Percentiles rank a stretch among this genome's conserved stretches.
Conservation (phyloP, 2,113 vertebrate genomes). For the Phocoena phocoena region DNA sequence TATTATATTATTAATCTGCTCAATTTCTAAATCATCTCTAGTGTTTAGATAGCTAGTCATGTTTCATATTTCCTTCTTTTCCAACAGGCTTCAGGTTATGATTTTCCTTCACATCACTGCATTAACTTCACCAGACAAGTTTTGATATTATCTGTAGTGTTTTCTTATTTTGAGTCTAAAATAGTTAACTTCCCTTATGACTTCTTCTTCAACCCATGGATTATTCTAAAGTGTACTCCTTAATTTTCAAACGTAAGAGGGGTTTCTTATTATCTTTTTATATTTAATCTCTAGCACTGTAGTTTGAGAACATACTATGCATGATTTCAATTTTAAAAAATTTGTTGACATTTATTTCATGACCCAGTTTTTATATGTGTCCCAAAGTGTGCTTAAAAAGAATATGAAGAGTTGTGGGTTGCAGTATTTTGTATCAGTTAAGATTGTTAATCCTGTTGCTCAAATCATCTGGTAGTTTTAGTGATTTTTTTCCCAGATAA, state of each 20-base stretch:
- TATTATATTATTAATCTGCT: not conserved
- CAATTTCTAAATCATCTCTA: not conserved
- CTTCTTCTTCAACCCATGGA: not conserved
- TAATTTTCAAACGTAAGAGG: not conserved
- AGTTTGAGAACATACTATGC: not conserved
- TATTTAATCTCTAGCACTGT: not conserved
- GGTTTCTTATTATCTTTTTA: not conserved
- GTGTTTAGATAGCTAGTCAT: not conserved
- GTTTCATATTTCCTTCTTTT: slow-evolving; percentile 1
- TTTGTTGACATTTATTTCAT: not conserved
- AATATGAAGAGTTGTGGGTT: not conserved
- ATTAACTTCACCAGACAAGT: not conserved
- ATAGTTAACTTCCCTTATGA: not conserved
- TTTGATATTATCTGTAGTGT: not conserved
- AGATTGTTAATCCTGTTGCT: not conserved
- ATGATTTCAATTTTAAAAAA: not conserved
- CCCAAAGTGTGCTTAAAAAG: not conserved
- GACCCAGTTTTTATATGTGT: not conserved
- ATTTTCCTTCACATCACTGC: not conserved
- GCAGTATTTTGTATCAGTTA: not conserved
- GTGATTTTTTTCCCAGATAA: not conserved
- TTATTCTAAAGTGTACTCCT: not conserved
- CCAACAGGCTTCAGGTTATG: not conserved
- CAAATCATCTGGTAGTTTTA: not conserved
- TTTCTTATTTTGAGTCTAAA: not conserved